Evolutionary conservation across 2,797 vertebrate species (phyloP).

Genomic region (Pantherophis vulpinus): DNA sequence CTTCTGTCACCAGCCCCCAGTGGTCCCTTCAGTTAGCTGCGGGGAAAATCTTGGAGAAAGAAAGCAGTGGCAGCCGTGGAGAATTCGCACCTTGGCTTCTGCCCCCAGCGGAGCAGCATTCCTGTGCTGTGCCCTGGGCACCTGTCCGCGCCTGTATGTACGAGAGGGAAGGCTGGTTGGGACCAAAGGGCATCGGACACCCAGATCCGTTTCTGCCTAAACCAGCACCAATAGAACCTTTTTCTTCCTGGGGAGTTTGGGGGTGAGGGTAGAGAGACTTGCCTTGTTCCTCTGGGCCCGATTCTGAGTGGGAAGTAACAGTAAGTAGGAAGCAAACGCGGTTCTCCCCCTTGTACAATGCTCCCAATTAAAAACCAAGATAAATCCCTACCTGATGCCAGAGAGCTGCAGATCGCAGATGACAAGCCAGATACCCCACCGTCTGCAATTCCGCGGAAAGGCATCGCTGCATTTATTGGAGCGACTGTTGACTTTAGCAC

Average conservation of each 20-base stretch:
- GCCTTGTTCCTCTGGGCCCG: background rate
- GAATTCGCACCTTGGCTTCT: background rate
- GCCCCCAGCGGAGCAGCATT: background rate
- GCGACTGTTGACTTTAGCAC: conserved; percentile 99
- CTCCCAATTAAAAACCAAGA: conserved; percentile 1
- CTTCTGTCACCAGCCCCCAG: background rate
- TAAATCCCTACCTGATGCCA: conserved; percentile 77
- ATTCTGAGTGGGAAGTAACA: background rate
- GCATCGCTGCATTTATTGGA: conserved; percentile 96
- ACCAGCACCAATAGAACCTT: too few relatives aligned
- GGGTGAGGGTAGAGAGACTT: background rate
- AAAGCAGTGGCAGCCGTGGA: background rate
- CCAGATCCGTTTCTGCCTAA: too few relatives aligned
- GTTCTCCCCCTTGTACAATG: background rate
- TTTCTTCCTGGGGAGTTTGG: background rate
- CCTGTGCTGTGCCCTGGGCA: background rate
- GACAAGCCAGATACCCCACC: conserved; percentile 73
- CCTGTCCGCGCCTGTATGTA: background rate
- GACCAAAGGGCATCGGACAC: too few relatives aligned
- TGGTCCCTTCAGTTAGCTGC: background rate
- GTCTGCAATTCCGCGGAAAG: conserved; percentile 75
- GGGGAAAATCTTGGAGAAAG: background rate
- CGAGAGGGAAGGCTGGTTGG: background rate
- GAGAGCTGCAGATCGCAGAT: conserved; percentile 62
- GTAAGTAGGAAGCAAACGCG: background rate